phyloP scores from a whole-genome alignment of 1,140 invertebrate species.

The Littorina saxatilis region DNA sequence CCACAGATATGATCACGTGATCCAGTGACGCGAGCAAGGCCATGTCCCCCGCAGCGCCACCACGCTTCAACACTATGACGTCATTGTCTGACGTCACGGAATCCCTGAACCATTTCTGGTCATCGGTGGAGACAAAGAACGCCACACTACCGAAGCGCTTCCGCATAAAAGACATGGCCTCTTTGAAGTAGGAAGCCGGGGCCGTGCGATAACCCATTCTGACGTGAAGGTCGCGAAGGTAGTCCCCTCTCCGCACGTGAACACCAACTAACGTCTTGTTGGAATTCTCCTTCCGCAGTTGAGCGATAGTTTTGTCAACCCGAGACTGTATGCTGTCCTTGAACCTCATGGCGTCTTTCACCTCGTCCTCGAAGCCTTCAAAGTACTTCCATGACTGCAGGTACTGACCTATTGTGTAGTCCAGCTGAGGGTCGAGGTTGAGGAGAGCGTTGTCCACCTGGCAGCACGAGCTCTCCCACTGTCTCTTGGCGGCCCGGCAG shows the following conservation, averaged over 20 bases:
- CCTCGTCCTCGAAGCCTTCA: slow-evolving; percentile 35
- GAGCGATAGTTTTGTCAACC: slow-evolving; percentile 40
- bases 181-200: not conserved
- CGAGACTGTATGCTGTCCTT: slow-evolving; percentile 34
- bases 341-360: slow-evolving; percentile 54
- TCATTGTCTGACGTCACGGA: not conserved
- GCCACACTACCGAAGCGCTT: not conserved
- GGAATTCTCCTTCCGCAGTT: slow-evolving; percentile 22
- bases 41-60: slow-evolving; percentile 55
- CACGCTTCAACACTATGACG: slow-evolving; percentile 18
- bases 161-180: slow-evolving; percentile 36
- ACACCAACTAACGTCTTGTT: slow-evolving; percentile 53
- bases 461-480: slow-evolving; percentile 35
- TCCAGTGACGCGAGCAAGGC: slow-evolving; percentile 56
- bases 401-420: slow-evolving; percentile 46
- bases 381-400: slow-evolving; percentile 67
- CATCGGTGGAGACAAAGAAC: slow-evolving; percentile 7
- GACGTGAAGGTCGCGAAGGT: not conserved
- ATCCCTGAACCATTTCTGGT: slow-evolving; percentile 14
- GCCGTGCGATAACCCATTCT: not conserved
- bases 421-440: slow-evolving; percentile 37
- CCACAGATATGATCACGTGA: slow-evolving; percentile 62
- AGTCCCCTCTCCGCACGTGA: slow-evolving; percentile 62
- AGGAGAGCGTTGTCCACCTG: slow-evolving; percentile 45
- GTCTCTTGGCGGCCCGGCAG: not conserved